Conservation (phyloP, 2,888 invertebrate species). For the Mythimna loreyi region DNA sequence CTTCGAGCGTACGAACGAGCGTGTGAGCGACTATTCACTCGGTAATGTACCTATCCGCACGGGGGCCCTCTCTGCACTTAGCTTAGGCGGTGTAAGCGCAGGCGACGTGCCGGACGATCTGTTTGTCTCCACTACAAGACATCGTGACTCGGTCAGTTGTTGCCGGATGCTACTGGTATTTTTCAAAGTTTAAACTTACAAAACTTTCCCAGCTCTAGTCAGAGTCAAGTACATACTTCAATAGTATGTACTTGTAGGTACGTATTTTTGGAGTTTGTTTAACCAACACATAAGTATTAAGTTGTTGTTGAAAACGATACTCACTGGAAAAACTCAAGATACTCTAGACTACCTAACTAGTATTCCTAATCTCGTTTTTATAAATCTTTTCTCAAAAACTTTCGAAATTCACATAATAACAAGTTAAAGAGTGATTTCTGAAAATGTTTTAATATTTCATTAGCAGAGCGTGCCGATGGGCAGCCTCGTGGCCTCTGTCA, state of each 20-base stretch:
- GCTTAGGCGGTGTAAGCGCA: conserved; percentile 18
- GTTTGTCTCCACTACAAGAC: conserved; percentile 9
- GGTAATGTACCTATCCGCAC: conserved; percentile 20
- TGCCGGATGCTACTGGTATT: not conserved
- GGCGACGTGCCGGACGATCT: conserved; percentile 28
- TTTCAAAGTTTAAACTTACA: not conserved
- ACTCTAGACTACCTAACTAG: not conserved
- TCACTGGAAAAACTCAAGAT: not conserved
- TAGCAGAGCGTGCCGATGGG: conserved; percentile 7
- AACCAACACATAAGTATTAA: not conserved
- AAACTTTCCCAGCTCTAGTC: conserved; percentile 1
- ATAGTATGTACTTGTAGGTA: too few species aligned
- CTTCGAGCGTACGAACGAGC: not conserved
- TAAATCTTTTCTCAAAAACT: conserved; percentile 1
- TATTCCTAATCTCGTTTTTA: not conserved
- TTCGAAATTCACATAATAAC: not conserved
- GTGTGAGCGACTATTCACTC: conserved; percentile 2
- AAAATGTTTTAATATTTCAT: conserved; percentile 50
- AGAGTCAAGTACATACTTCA: not conserved
- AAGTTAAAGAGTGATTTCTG: conserved; percentile 17
- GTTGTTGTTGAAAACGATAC: not conserved
- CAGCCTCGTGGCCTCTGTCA: not conserved
- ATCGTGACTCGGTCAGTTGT: conserved; percentile 15
- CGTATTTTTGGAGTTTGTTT: not conserved
- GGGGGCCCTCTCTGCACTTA: conserved; percentile 20